Base-by-base conservation (phyloP, 1,140 invertebrate species). In the Sitobion miscanthi region DNA sequence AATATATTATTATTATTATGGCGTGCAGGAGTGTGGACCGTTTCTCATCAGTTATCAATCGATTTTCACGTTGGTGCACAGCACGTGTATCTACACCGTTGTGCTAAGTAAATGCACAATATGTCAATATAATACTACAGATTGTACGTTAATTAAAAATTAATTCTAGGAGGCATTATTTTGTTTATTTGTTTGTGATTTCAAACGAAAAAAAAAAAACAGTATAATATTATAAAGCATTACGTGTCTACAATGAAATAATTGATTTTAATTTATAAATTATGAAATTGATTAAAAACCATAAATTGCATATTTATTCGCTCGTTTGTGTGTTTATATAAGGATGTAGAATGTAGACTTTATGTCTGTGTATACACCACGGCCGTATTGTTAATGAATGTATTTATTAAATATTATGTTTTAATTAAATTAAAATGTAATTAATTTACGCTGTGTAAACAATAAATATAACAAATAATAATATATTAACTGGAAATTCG, bases 381-480 rank as follows among this genome's bases (percentile, higher is more conserved):
- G 17, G 14, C 14, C 4, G n/a, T 77, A 30, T 77, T n/a, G 30
- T 77, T 77, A 77, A 77, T 77, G n/a, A 77, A 77, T 77, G 62
- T n/a, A 77, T n/a, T 77, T 77, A 77, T 77, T 17, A 77, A 77
- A 77, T 77, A n/a, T 77, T 77, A n/a, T 77, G 62, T 77, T 77
- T 77, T 77, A 77, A 77, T 77, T 77, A 77, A 77, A 77, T 77
- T 77, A n/a, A 77, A 77, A n/a, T n/a, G 62, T 77, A 77, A 77
- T 77, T 77, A 77, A 35, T 77, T 77, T 77, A 77, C n/a, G 30
- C n/a, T n/a, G 5, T 4, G 17, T 30, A n/a, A 77, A 77, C 62
- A 77, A 77, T n/a, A 77, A 77, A 77, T n/a, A n/a, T 77, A 77
- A 77, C n/a, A 77, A 77, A 77, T 25, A 77, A 77, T 25, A 25